Conservation (phyloP, 2,888 invertebrate genomes). For the Pristionchus exspectatus region DNA sequence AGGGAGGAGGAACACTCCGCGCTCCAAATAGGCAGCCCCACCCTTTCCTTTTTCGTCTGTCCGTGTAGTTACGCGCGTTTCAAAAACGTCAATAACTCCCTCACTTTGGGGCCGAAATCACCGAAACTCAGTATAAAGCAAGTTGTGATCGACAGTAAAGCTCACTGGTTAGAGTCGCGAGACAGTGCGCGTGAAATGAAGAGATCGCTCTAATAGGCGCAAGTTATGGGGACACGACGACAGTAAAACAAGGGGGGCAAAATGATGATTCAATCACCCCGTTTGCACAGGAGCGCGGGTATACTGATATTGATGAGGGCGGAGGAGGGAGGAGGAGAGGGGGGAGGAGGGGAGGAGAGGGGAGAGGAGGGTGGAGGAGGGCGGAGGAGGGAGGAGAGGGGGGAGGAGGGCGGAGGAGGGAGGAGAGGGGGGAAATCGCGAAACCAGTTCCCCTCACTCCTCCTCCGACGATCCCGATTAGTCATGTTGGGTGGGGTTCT, state of each 20-base stretch:
- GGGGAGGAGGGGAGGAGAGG: not conserved
- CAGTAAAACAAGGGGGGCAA: not conserved
- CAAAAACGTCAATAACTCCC: constrained; percentile 12
- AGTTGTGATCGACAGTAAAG: no score
- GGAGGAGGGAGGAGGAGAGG: constrained; percentile 25
- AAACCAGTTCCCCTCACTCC: constrained; percentile 20
- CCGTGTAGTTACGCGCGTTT: not conserved
- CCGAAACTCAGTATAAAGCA: not conserved
- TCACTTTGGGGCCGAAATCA: not conserved
- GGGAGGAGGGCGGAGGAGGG: not conserved
- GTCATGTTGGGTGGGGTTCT: constrained; percentile 40
- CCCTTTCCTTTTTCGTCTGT: not conserved
- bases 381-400: not conserved
- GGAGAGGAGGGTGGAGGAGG: not conserved
- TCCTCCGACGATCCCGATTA: not conserved
- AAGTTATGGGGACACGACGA: not conserved
- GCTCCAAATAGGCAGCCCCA: constrained; percentile 12
- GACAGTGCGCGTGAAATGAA: not conserved
- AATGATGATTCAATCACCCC: not conserved
- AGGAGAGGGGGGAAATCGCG: not conserved
- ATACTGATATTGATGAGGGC: constrained; percentile 12
- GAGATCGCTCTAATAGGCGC: no score
- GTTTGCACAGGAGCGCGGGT: not conserved
- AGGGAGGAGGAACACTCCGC: not conserved
- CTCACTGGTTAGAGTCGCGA: not conserved